phyloP scores from a whole-genome alignment of 2,888 invertebrate species.

The Drosophila falleni region DNA sequence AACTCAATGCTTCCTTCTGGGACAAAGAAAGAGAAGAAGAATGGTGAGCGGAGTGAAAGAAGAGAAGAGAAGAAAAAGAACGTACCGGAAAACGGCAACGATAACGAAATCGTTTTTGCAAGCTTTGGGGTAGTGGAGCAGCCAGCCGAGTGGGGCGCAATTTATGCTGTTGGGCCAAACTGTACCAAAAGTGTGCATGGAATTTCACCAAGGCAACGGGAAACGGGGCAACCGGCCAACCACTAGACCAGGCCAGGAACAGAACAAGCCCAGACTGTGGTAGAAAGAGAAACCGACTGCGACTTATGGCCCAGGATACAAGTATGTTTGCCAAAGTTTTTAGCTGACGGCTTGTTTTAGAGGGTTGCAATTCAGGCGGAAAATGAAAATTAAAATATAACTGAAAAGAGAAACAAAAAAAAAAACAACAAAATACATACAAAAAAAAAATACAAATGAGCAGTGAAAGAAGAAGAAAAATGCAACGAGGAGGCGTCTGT shows the following conservation, averaged over 20 bases:
- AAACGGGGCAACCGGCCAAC: slow-evolving; percentile 24
- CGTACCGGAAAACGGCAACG: slow-evolving; percentile 45
- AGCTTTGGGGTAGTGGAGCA: slow-evolving; percentile 72
- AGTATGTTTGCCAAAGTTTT: slow-evolving; percentile 43
- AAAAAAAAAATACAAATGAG: slow-evolving; percentile 2
- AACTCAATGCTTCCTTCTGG: slow-evolving; percentile 35
- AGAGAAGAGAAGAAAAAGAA: slow-evolving; percentile 1
- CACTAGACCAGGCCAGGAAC: slow-evolving; percentile 36
- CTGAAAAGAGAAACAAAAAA: slow-evolving; percentile 30
- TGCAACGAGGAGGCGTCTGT: slow-evolving; percentile 38
- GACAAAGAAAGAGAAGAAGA: slow-evolving; percentile 1
- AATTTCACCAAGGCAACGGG: slow-evolving; percentile 40
- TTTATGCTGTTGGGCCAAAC: slow-evolving; percentile 63
- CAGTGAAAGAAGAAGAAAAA: slow-evolving; percentile 7
- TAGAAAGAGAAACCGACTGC: slow-evolving; percentile 84
- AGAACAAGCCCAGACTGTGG: slow-evolving; percentile 75
- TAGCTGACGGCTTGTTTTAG: slow-evolving; percentile 37
- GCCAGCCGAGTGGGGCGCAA: slow-evolving; percentile 24
- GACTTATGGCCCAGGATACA: slow-evolving; percentile 66
- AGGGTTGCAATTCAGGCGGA: slow-evolving; percentile 48
- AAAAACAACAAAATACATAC: background rate
- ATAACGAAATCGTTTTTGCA: slow-evolving; percentile 54
- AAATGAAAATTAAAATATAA: slow-evolving; percentile 51
- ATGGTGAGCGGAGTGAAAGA: background rate
- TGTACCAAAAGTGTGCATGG: slow-evolving; percentile 76